Conservation (phyloP, 2,888 invertebrate species). For the Drosophila pseudotalamancana region DNA sequence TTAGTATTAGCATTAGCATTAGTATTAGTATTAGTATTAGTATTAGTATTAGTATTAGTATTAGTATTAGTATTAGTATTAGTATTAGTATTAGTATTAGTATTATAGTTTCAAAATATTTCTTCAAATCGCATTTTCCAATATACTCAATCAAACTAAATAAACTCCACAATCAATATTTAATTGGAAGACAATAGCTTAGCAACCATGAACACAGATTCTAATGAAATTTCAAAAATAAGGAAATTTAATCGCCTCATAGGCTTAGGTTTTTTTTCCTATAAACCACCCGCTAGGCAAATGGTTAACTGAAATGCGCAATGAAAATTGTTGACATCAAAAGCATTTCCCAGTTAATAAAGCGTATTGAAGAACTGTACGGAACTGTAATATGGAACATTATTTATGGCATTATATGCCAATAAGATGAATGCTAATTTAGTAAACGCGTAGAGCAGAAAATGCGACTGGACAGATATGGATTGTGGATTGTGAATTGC, state of each 20-base stretch:
- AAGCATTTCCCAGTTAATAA: constrained; percentile 79
- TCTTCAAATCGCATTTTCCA: no score
- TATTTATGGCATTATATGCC: constrained; percentile 69
- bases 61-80: no score
- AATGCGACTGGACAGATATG: constrained; percentile 40
- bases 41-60: no score
- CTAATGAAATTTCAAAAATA: constrained; percentile 61
- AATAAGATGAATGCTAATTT: constrained; percentile 73
- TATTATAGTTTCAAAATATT: no score
- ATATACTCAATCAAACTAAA: background rate
- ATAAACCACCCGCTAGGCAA: constrained; percentile 20
- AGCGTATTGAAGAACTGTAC: constrained; percentile 53
- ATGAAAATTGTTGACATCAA: constrained; percentile 71
- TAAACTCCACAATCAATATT: background rate
- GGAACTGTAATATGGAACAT: constrained; percentile 13
- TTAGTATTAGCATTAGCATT: background rate
- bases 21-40: background rate
- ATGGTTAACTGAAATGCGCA: constrained; percentile 55
- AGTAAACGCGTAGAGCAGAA: constrained; percentile 56
- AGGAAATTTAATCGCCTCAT: constrained; percentile 68
- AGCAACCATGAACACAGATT: constrained; percentile 62
- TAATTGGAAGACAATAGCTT: constrained; percentile 58
- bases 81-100: no score
- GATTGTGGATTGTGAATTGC: constrained; percentile 38
- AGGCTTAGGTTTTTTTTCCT: constrained; percentile 64